Evolutionary conservation across 2,888 invertebrate species (phyloP).

Genomic region (Trissoscelio sp.): DNA sequence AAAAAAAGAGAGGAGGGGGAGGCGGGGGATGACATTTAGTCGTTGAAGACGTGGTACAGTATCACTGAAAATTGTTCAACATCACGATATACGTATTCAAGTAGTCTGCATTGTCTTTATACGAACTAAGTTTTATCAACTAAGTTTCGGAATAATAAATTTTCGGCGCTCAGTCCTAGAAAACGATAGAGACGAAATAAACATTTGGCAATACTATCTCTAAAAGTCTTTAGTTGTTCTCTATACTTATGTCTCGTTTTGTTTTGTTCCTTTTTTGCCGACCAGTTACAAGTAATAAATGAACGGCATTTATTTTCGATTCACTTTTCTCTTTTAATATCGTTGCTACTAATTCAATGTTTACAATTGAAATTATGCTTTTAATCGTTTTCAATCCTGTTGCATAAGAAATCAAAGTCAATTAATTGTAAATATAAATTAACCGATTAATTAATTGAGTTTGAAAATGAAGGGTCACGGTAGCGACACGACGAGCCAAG

Average conservation of each 20-base stretch:
- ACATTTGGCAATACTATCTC: constrained; percentile 1
- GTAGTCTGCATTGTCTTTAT: not conserved
- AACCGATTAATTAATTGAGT: too few species aligned
- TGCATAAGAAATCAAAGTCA: too few species aligned
- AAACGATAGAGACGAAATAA: not conserved
- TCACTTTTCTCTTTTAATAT: too few species aligned
- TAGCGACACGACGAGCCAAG: too few species aligned
- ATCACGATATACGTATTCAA: not conserved
- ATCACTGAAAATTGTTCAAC: not conserved
- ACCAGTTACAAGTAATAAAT: not conserved
- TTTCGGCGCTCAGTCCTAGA: not conserved
- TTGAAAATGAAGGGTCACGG: too few species aligned
- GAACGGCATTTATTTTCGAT: not conserved
- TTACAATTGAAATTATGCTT: too few species aligned
- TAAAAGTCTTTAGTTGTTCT: not conserved
- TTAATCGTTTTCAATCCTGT: too few species aligned
- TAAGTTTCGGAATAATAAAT: not conserved
- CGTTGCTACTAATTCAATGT: too few species aligned
- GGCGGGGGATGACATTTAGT: not conserved
- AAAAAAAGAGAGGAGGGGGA: too few species aligned
- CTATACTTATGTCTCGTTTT: not conserved
- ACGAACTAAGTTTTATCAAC: not conserved
- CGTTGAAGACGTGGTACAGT: not conserved
- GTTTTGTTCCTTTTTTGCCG: not conserved
- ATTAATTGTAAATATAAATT: too few species aligned